Evolutionary conservation across 2,888 invertebrate species (phyloP), one percentile per base, ranked within the genome.

Genomic region (Latrodectus elegans): DNA sequence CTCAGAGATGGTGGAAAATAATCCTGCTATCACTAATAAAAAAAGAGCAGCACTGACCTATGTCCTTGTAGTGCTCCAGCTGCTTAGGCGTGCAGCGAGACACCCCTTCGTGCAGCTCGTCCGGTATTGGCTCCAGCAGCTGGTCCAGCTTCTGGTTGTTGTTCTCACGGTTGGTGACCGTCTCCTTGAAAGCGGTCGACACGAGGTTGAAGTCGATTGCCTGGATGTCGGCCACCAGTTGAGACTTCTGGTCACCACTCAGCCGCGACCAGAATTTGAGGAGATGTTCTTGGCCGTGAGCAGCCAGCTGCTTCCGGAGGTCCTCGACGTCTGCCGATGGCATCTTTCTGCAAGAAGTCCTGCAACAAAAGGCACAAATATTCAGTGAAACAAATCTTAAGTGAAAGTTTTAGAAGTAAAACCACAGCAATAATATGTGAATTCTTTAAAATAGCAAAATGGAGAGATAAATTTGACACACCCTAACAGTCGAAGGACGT

Each of bases 241-340:
- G 72, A 71, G 93, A 92, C 82, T 94, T 93, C 90, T 94, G 93
- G 78, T 94, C 93, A 67, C 94, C 93, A 49, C 93, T 93, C 38
- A 97, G 92, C 90, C 95, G 94, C 90, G 95, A 94, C 96, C 96
- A 97, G 92, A 95, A 97, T 90, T 95, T 94, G 53, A 97, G 92
- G 90, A 97, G 93, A 92, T 97, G 97, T 89, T 95, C 95, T 93
- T 97, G 97, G 83, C 95, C 94, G 92, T 95, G 94, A 90, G 94
- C 92, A 75, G 92, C 92, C 89, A 96, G 93, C 6, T 79, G 71
- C 26, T 82, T 65, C 12, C 81, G 75, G 11, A 90, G 64, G 55
- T 83, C 82, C 52, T 89, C 89, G 14, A 84, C 75, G 65, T 84
- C 83, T 10, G 77, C 75, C 6, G 84, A 78, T 17, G 88, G 88